These are phyloP conservation scores for Bubo bubo DNA, from an alignment of 2,113 vertebrate species.

Conservation along the genomic window DNA sequence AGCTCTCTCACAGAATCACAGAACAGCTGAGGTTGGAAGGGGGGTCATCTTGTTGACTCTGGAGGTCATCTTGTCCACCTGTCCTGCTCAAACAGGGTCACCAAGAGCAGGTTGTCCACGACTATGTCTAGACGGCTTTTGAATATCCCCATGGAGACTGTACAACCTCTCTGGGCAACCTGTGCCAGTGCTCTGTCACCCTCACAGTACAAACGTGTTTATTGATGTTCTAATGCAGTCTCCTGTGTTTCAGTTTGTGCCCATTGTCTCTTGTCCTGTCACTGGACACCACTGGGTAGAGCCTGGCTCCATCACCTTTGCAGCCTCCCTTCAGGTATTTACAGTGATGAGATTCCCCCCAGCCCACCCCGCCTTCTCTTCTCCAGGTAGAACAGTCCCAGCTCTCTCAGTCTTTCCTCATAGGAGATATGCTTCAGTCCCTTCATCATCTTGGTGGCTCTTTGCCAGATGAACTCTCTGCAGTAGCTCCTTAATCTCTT, in stretches of 20 bases:
- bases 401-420: not conserved
- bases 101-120: not conserved
- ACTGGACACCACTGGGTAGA: not conserved
- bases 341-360: not conserved
- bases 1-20: not conserved
- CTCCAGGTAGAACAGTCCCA: not conserved
- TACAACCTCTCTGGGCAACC: not conserved
- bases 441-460: not conserved
- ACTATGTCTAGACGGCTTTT: not conserved
- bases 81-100: not conserved
- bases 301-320: not conserved
- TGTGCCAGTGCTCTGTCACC: not conserved
- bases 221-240: not conserved
- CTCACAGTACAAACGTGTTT: not conserved
- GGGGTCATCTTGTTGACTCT: not conserved
- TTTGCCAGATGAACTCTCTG: not conserved
- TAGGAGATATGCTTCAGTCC: not conserved
- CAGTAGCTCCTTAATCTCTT: not conserved
- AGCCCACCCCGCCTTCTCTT: not conserved
- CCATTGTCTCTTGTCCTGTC: not conserved
- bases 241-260: not conserved
- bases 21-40: not conserved
- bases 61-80: not conserved
- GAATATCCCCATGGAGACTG: not conserved
- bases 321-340: not conserved